A percentile compares a stretch with the other conserved stretches of the same genome.
Conservation (phyloP, 2,113 vertebrate genomes). For the Erythrocercus mccallii region DNA sequence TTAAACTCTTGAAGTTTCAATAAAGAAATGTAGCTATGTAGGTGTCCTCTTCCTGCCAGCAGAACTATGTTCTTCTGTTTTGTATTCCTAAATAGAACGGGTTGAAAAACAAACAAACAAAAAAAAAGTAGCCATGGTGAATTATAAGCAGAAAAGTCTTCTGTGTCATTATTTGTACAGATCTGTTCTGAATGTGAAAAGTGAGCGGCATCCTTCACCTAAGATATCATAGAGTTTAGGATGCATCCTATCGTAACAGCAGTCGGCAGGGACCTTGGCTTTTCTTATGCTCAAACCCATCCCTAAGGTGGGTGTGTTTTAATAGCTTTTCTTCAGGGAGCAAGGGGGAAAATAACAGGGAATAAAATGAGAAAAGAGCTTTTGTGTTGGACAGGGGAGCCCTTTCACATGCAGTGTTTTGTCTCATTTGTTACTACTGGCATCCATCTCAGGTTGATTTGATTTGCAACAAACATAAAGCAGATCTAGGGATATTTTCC, state of each 20-base stretch:
- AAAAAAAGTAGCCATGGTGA: fast-evolving
- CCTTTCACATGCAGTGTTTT: not conserved
- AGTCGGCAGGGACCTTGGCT: not conserved
- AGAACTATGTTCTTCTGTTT: not conserved
- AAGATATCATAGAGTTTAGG: too few species aligned
- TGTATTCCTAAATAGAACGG: not conserved
- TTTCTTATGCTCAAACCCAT: not conserved
- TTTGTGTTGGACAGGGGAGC: not conserved
- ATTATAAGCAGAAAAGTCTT: not conserved
- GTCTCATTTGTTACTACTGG: not conserved
- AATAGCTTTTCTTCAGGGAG: not conserved
- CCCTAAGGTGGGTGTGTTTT: not conserved
- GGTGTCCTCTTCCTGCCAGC: not conserved
- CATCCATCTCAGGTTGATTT: not conserved
- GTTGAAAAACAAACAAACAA: not conserved
- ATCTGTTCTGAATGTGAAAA: not conserved
- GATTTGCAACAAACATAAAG: not conserved
- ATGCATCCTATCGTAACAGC: not conserved
- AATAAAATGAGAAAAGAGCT: not conserved
- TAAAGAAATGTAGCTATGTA: not conserved
- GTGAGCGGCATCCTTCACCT: not conserved
- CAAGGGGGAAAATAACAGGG: not conserved
- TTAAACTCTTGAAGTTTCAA: not conserved
- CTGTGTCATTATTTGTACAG: not conserved
- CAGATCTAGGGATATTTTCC: not conserved